These are phyloP conservation scores for Sebastes diploproa DNA, from an alignment of 2,797 vertebrate genomes.

Conservation along the genomic window DNA sequence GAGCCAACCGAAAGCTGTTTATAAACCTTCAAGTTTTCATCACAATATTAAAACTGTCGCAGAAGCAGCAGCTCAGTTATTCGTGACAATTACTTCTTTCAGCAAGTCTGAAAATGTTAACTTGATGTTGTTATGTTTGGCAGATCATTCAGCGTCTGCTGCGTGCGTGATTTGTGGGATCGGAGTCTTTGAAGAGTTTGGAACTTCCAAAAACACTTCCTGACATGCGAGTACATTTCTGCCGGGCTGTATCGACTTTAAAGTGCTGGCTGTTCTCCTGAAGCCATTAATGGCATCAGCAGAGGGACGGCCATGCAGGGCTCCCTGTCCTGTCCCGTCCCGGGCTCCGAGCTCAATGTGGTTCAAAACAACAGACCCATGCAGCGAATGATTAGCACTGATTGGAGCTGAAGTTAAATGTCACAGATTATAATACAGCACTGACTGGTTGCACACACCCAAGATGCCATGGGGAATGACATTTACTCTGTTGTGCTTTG, in stretches of 20 bases:
- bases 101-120: slow-evolving; percentile 7
- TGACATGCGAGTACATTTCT: slow-evolving; percentile 42
- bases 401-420: neutral
- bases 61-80: neutral
- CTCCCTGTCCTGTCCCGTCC: neutral
- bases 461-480: neutral
- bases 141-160: slow-evolving; percentile 23
- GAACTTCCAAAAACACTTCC: slow-evolving; percentile 57
- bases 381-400: neutral
- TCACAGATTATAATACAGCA: neutral
- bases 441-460: neutral
- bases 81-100: neutral
- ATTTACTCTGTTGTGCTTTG: neutral
- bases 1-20: neutral
- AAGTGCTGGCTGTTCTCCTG: slow-evolving; percentile 51
- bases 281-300: slow-evolving; percentile 49
- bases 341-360: neutral
- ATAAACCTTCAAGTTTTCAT: neutral
- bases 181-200: slow-evolving; percentile 42
- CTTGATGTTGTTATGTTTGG: neutral
- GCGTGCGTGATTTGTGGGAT: slow-evolving; percentile 47
- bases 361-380: slow-evolving; percentile 1
- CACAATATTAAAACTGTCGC: neutral
- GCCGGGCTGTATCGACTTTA: slow-evolving; percentile 56
- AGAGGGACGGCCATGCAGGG: slow-evolving; percentile 5